Evolutionary conservation across 1,140 invertebrate genomes (phyloP).

Genomic region (Manduca sexta): DNA sequence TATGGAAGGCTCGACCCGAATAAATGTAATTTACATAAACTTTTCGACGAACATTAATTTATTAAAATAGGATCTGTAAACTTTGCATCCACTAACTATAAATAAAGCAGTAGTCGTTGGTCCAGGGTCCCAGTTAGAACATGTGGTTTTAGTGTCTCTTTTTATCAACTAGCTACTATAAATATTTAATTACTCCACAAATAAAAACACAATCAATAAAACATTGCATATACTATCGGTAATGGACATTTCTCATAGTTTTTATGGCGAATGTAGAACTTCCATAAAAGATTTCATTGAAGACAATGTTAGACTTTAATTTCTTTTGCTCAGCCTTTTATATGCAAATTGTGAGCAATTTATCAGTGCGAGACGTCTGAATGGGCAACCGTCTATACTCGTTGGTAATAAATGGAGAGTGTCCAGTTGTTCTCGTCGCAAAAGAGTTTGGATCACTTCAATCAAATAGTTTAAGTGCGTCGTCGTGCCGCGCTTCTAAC

Average conservation of each 20-base stretch:
- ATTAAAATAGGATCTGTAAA: no score
- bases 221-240: conserved; percentile 4
- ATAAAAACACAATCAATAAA: conserved; percentile 2
- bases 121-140: no score
- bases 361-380: conserved; percentile 45
- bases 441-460: background rate
- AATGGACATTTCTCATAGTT: conserved; percentile 11
- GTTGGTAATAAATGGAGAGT: conserved; percentile 11
- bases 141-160: no score
- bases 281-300: conserved; percentile 23
- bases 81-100: no score
- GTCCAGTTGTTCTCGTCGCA: conserved; percentile 14
- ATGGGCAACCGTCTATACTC: conserved; percentile 18
- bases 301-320: conserved; percentile 34
- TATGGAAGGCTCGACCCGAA: no score
- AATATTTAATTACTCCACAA: no score
- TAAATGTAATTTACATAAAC: no score
- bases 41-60: no score
- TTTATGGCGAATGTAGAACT: conserved; percentile 10
- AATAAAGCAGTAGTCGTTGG: no score
- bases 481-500: no score
- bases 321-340: conserved; percentile 38
- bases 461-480: no score
- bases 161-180: no score
- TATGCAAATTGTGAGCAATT: conserved; percentile 48